Evolutionary conservation across 2,888 invertebrate genomes (phyloP), one percentile per base, ranked within the genome.

Genomic region (Dryobotodes eremita): DNA sequence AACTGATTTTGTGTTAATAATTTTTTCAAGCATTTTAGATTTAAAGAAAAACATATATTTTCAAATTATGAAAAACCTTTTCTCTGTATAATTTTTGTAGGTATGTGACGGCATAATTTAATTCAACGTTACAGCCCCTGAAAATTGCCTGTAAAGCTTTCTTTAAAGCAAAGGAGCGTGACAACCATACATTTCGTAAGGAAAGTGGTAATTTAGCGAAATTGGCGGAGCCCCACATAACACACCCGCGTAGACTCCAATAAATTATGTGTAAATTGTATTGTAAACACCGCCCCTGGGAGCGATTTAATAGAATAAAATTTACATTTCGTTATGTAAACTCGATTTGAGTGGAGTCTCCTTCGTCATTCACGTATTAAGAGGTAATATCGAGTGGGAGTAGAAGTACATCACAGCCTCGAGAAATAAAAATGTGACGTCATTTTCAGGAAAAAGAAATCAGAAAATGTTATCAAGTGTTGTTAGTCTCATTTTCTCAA

Each of bases 221-320:
- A 87, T 88, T 84, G 82, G 73, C 71, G 68, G 72, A 82, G 70
- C 86, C 86, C 87, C 87, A 83, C 86, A 86, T 87, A 86, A 89
- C 87, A 86, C 82, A 86, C 85, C 85, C 86, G 75, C 82, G 77
- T 77, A 88, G 88, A 85, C 85, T 89, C 84, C 86, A 90, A 90
- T 91, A 91, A 91, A 91, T 92, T 91, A 90, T 80, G 90, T 89
- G 87, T 88, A 90, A 91, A 92, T 91, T 92, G 90, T 91, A 90
- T 90, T 90, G 90, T 90, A 90, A 91, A 92, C 88, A 89, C 82
- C 87, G 81, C 89, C 87, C 89, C 83, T 73, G 89, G 87, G 88
- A 87, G 74, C 88, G 89, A 90, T 92, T 90, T 90, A 90, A 91
- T 91, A 88, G 88, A 91, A 91, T 90, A 90, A 90, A 90, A 91